Evolutionary conservation across 2,797 vertebrate species (phyloP).

Genomic region (Babyrousa celebensis): DNA sequence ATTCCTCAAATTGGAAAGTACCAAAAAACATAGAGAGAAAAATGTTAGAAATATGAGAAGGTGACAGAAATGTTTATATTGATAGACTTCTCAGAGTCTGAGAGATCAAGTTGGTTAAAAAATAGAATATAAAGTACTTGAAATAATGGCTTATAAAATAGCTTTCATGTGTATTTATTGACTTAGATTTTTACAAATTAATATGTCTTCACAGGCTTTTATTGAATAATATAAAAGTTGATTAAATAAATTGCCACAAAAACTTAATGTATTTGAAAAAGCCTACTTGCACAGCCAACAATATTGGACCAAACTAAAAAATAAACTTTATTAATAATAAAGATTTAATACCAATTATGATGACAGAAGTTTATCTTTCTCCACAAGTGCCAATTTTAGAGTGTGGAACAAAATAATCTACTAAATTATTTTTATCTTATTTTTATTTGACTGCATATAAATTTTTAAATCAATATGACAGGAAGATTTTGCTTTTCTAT

Average conservation of each 20-base stretch:
- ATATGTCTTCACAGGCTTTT: not conserved
- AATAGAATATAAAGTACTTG: conserved; percentile 33
- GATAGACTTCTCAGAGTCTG: not conserved
- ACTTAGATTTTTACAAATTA: not conserved
- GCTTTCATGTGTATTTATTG: conserved; percentile 14
- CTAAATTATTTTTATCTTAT: not conserved
- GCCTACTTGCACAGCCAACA: not conserved
- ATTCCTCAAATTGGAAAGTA: not conserved
- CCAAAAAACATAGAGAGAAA: not conserved
- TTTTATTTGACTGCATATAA: not conserved
- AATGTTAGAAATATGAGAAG: not conserved
- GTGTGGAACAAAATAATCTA: not conserved
- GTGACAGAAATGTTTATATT: conserved; percentile 1
- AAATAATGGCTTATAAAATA: conserved; percentile 22
- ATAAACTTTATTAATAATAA: conserved; percentile 42
- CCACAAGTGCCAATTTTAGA: not conserved
- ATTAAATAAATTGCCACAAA: not conserved
- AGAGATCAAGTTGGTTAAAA: not conserved
- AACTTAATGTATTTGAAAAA: not conserved
- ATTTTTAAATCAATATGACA: not conserved
- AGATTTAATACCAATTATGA: not conserved
- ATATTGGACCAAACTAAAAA: not conserved
- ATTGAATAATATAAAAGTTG: conserved; percentile 41
- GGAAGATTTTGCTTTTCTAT: not conserved
- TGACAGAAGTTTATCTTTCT: not conserved